phyloP scores from a whole-genome alignment of 2,797 vertebrate genomes.

The Caiman crocodilus region DNA sequence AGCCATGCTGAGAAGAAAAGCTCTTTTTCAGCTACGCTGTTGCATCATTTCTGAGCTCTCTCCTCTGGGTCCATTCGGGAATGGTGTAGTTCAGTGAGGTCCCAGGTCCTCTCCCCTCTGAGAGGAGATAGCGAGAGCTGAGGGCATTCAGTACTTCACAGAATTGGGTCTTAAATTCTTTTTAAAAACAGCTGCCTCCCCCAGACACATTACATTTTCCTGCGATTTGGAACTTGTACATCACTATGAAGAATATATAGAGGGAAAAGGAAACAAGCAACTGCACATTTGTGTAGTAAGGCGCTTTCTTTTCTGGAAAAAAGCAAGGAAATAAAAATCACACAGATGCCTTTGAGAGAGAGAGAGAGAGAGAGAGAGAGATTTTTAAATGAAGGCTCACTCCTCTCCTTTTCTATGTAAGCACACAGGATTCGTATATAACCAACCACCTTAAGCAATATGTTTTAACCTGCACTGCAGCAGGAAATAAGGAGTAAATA shows the following conservation, averaged over 20 bases:
- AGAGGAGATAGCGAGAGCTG: not conserved
- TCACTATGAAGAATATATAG: not conserved
- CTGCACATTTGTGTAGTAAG: accelerated
- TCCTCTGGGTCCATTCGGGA: not conserved
- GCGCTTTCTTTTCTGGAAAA: not conserved
- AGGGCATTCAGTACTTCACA: not conserved
- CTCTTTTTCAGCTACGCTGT: not conserved
- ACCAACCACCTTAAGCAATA: slow-evolving; percentile 14
- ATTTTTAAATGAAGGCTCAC: not conserved
- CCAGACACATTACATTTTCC: not conserved
- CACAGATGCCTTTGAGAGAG: not conserved
- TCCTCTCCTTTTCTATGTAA: not conserved
- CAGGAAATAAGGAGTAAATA: slow-evolving; percentile 64
- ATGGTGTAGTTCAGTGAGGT: not conserved
- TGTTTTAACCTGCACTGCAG: slow-evolving; percentile 15
- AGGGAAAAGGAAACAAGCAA: not conserved
- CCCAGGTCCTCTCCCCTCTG: not conserved
- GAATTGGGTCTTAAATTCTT: not conserved
- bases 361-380: not conserved
- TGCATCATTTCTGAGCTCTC: not conserved
- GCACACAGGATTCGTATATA: not conserved
- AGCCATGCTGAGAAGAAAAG: not conserved
- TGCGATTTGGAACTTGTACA: not conserved
- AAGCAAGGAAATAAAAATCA: not conserved
- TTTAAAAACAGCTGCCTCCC: not conserved